Base-by-base conservation (phyloP, 2,888 invertebrate species). In the Cylloceria caligata region DNA sequence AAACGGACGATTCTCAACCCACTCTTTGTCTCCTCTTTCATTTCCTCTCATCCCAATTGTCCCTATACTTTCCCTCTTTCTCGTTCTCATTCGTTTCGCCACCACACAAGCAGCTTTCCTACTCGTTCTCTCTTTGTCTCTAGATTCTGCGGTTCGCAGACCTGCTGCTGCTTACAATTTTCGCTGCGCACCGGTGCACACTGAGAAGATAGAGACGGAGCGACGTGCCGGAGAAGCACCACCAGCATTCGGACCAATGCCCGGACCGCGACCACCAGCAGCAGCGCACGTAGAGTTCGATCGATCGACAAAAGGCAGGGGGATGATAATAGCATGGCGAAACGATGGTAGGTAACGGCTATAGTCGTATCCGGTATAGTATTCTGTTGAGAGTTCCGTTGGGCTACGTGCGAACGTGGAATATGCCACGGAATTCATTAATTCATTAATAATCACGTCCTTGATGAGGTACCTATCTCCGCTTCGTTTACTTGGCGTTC, bases 391-490 rank as follows among this genome's bases (percentile, higher is more conserved):
- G 67, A 62, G 47, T 71, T 71, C 42, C 34, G 42, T 21, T 42
- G 21, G 9, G 71, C 5, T 68, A 71, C 52, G 65, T 49, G 72
- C 57, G 79, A 79, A 62, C 79, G 74, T 9, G 71, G 60, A 76
- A 72, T 79, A 72, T 55, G 67, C 69, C 52, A 60, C 57, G 52
- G 60, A 72, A 82, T 82, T 82, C 75, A 79, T 82, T 82, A 79
- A 82, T 79, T 79, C 75, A 79, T 79, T 79, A 82, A 79, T 82
- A 82, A 82, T 82, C 79, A 75, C 71, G 75, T 65, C 49, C 67
- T 79, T 79, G 71, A 79, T 82, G 67, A 76, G 60, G 75, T 72
- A 73, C 73, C 77, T 67, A 60, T 71, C 69, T 75, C 45, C 30
- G 65, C 55, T 45, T 75, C 65, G 73, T 62, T 79, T 30, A 64